Evolutionary conservation across 2,113 vertebrate genomes (phyloP).

Genomic region (Callionymus lyra): DNA sequence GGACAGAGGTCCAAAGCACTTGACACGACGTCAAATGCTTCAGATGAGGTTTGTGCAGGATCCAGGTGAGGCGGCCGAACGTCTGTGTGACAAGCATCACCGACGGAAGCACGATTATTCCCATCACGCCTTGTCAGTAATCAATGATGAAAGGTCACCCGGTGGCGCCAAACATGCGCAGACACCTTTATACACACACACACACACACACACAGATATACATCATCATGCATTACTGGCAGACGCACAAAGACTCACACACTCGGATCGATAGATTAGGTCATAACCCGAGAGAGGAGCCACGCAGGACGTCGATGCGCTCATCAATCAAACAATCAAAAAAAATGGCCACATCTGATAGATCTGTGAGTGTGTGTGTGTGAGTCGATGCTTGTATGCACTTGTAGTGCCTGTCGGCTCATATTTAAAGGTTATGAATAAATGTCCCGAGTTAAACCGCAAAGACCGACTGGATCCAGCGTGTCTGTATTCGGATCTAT

Average conservation of each 20-base stretch:
- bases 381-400: conserved; percentile 3
- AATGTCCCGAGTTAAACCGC: conserved; percentile 10
- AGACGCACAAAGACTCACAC: conserved; percentile 3
- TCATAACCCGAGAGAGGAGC: conserved; percentile 37
- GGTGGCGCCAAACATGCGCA: conserved; percentile 2
- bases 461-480: background rate
- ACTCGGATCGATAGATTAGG: conserved; percentile 30
- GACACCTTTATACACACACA: conserved; percentile 5
- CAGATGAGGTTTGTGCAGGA: conserved; percentile 15
- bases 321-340: conserved; percentile 50
- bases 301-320: conserved; percentile 47
- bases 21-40: conserved; percentile 23
- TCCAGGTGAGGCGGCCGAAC: conserved; percentile 25
- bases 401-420: conserved; percentile 15
- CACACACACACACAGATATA: conserved; percentile 1
- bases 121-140: conserved; percentile 35
- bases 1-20: conserved; percentile 14
- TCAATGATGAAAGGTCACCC: conserved; percentile 53
- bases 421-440: conserved; percentile 34
- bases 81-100: conserved; percentile 8
- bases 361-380: background rate
- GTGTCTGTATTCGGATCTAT: conserved; percentile 8
- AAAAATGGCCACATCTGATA: conserved; percentile 29
- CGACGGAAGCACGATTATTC: conserved; percentile 38
- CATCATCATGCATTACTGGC: too few species aligned